These are phyloP conservation scores for Nymphalis polychloros DNA, from an alignment of 2,888 invertebrate genomes.

Conservation along the genomic window DNA sequence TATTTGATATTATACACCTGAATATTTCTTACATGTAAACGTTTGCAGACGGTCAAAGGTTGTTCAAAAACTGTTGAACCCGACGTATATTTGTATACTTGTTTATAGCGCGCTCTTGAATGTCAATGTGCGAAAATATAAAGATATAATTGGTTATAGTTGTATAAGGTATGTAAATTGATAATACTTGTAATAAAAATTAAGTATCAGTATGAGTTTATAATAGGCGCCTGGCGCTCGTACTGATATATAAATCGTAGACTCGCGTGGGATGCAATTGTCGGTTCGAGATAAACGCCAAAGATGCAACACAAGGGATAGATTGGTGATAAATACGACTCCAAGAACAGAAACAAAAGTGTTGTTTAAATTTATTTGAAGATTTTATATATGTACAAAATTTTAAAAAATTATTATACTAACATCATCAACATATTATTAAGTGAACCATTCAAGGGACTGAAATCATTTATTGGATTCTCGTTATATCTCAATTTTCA, in stretches of 20 bases:
- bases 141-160: slow-evolving; percentile 4
- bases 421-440: neutral
- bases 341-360: neutral
- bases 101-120: neutral
- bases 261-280: slow-evolving; percentile 60
- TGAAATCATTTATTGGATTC: too few relatives aligned
- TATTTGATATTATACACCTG: slow-evolving; percentile 34
- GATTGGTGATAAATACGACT: neutral
- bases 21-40: slow-evolving; percentile 26
- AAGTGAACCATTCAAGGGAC: too few relatives aligned
- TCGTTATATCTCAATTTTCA: too few relatives aligned
- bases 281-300: slow-evolving; percentile 54
- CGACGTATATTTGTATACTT: neutral
- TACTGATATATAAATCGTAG: slow-evolving; percentile 58
- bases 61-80: slow-evolving; percentile 5
- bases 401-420: neutral
- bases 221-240: slow-evolving; percentile 51
- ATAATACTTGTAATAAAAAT: slow-evolving; percentile 17
- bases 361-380: neutral
- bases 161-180: neutral
- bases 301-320: slow-evolving; percentile 15
- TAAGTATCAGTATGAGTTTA: slow-evolving; percentile 26
- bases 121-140: neutral
- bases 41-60: slow-evolving; percentile 32
- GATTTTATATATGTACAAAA: neutral